Conservation (phyloP, 2,888 invertebrate species). For the Zootermopsis nevadensis region DNA sequence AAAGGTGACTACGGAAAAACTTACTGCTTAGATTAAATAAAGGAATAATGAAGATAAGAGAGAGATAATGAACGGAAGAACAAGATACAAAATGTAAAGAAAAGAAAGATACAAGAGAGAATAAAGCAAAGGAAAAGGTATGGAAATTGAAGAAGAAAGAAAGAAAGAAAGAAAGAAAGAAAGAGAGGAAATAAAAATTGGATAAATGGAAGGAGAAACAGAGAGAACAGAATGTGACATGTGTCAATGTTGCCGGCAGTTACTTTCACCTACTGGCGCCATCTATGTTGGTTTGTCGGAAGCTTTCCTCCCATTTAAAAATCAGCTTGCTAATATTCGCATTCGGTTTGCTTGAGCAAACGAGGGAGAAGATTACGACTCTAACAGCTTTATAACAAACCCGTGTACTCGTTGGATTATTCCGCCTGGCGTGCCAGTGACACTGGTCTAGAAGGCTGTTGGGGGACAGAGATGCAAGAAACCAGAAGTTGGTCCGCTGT, state of each 20-base stretch:
- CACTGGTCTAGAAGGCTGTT: not conserved
- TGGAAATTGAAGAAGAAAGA: not conserved
- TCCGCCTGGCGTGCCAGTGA: not conserved
- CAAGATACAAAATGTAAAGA: not conserved
- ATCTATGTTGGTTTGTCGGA: too few species aligned
- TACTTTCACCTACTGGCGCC: not conserved
- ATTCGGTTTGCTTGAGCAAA: not conserved
- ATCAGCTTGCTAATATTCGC: not conserved
- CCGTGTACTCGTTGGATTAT: slow-evolving; percentile 14
- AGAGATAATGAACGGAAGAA: not conserved
- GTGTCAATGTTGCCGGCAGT: not conserved
- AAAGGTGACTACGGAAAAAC: too few species aligned
- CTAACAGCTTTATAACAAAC: slow-evolving; percentile 8
- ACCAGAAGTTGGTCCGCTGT: too few species aligned
- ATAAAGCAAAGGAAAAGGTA: not conserved
- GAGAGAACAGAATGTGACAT: not conserved
- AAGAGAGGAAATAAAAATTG: not conserved
- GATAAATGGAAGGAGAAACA: not conserved
- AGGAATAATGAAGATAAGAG: not conserved
- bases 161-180: not conserved
- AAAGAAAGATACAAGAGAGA: not conserved
- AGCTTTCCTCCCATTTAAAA: not conserved
- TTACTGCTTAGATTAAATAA: not conserved
- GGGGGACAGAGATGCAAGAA: too few species aligned
- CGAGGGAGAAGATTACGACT: not conserved